These are phyloP conservation scores for Atrina japonica DNA, from an alignment of 2,888 invertebrate species.

Conservation along the genomic window DNA sequence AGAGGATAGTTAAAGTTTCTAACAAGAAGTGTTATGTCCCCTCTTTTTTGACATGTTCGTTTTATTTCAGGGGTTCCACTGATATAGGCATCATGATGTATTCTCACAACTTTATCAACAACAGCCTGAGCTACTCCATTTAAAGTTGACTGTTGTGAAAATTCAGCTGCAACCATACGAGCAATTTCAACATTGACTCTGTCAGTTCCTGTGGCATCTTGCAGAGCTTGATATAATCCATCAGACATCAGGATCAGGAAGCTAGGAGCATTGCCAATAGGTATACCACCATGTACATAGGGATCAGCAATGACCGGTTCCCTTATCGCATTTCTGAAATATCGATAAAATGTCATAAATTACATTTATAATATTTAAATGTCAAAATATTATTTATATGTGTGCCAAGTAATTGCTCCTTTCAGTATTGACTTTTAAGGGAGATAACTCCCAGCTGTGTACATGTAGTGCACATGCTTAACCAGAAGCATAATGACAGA, in stretches of 20 bases:
- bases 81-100: constrained; percentile 90
- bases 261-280: constrained; percentile 88
- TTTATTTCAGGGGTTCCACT: constrained; percentile 74
- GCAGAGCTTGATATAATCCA: constrained; percentile 91
- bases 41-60: constrained; percentile 83
- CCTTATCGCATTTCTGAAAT: constrained; percentile 83
- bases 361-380: not conserved
- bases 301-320: constrained; percentile 93
- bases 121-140: constrained; percentile 92
- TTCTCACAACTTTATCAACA: constrained; percentile 90
- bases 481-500: too few relatives aligned
- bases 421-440: too few relatives aligned
- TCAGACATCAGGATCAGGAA: constrained; percentile 93
- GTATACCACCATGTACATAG: constrained; percentile 88
- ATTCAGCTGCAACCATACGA: constrained; percentile 81
- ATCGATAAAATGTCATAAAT: too few relatives aligned
- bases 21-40: constrained; percentile 92
- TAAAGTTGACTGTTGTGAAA: constrained; percentile 89
- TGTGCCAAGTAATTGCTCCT: not conserved
- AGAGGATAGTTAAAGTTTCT: constrained; percentile 92
- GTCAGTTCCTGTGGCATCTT: constrained; percentile 89
- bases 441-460: too few relatives aligned
- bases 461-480: too few relatives aligned
- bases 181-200: constrained; percentile 84
- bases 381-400: not conserved